Conservation (phyloP, 2,888 invertebrate genomes). For the Euphydryas editha region DNA sequence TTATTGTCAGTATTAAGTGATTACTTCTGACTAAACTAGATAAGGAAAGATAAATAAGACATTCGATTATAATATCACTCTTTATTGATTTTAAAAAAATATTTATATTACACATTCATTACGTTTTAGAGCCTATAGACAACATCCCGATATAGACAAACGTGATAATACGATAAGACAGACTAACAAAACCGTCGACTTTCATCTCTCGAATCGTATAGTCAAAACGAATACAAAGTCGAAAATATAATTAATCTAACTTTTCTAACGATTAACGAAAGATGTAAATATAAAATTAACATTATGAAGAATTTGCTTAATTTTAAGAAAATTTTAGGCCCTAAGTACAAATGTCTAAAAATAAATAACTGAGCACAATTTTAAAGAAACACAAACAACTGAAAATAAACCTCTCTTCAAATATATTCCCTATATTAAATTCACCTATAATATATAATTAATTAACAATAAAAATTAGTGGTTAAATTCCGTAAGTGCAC, state of each 20-base stretch:
- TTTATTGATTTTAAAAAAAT: slow-evolving; percentile 84
- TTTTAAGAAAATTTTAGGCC: slow-evolving; percentile 64
- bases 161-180: slow-evolving; percentile 37
- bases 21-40: background rate
- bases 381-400: slow-evolving; percentile 53
- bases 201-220: slow-evolving; percentile 46
- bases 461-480: slow-evolving; percentile 56
- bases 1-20: background rate
- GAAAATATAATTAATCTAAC: slow-evolving; percentile 71
- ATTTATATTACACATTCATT: slow-evolving; percentile 81
- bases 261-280: slow-evolving; percentile 41
- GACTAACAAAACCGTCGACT: slow-evolving; percentile 43
- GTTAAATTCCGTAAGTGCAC: slow-evolving; percentile 49
- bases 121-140: slow-evolving; percentile 75
- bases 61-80: slow-evolving; percentile 73
- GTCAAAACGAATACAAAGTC: slow-evolving; percentile 68
- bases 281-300: slow-evolving; percentile 22
- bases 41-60: slow-evolving; percentile 47
- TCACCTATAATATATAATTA: slow-evolving; percentile 46
- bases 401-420: slow-evolving; percentile 55
- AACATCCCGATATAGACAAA: slow-evolving; percentile 55
- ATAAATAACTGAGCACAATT: slow-evolving; percentile 59
- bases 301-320: slow-evolving; percentile 49
- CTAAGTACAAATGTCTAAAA: slow-evolving; percentile 70
- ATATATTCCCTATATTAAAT: slow-evolving; percentile 45